These are phyloP conservation scores for Alouatta palliata DNA, from an alignment of 2,113 vertebrate species.

Conservation along the genomic window DNA sequence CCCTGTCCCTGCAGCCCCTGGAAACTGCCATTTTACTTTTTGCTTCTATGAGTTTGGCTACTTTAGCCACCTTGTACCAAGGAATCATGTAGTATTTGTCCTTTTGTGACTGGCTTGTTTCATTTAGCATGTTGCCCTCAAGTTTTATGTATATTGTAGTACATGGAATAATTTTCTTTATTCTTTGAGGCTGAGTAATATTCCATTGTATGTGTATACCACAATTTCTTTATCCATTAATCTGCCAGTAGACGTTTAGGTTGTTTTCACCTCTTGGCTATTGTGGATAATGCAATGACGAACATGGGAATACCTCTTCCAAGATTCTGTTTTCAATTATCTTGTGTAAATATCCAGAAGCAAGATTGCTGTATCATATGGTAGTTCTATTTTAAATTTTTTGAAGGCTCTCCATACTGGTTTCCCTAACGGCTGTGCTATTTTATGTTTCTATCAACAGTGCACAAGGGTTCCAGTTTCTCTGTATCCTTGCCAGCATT, in stretches of 20 bases:
- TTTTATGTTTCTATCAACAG: background rate
- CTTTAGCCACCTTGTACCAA: background rate
- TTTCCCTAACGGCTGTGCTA: background rate
- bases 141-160: background rate
- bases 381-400: background rate
- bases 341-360: background rate
- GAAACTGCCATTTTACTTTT: background rate
- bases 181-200: background rate
- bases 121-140: background rate
- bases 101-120: background rate
- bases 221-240: background rate
- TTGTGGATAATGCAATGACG: background rate
- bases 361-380: background rate
- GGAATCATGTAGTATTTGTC: background rate
- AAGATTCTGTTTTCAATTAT: background rate
- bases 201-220: background rate
- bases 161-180: background rate
- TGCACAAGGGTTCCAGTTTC: background rate
- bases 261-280: background rate
- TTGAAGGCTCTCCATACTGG: background rate
- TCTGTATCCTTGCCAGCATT: background rate
- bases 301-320: background rate
- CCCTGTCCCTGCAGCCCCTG: no score
- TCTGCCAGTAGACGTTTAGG: background rate
- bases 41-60: background rate